A percentile compares a stretch with the other conserved stretches of the same genome.
phyloP scores from a whole-genome alignment of 1,140 invertebrate species.

The Heliothis subflexa region DNA sequence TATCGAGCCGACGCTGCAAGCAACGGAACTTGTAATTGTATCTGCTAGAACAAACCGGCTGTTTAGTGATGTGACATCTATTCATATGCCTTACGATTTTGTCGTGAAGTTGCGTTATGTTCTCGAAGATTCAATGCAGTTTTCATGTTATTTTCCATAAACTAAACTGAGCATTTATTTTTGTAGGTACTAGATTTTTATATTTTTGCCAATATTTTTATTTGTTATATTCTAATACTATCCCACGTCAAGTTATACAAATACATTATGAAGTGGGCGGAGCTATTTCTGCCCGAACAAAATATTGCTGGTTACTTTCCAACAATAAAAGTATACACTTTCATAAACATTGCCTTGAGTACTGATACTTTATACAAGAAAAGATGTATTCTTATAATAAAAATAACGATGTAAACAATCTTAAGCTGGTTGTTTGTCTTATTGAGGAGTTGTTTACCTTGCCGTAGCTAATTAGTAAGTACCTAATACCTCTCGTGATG shows the following conservation, averaged over 20 bases:
- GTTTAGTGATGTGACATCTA: slow-evolving; percentile 42
- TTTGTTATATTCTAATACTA: too few species aligned
- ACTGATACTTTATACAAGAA: not conserved
- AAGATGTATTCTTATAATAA: not conserved
- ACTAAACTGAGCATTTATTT: too few species aligned
- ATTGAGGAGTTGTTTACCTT: slow-evolving; percentile 17
- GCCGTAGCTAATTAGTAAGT: slow-evolving; percentile 25
- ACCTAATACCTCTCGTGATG: not conserved
- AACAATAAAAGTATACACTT: not conserved
- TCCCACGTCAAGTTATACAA: too few species aligned
- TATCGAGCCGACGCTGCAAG: slow-evolving; percentile 52
- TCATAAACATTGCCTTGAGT: not conserved
- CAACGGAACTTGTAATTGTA: slow-evolving; percentile 58
- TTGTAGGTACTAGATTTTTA: too few species aligned
- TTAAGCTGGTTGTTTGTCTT: slow-evolving; percentile 18
- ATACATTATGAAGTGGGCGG: too few species aligned
- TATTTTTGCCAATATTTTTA: too few species aligned
- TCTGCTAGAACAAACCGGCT: slow-evolving; percentile 49
- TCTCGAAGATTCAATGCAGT: not conserved
- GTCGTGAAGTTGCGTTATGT: not conserved
- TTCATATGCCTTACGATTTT: not conserved
- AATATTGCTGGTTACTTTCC: too few species aligned
- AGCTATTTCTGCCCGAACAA: too few species aligned
- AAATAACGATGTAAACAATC: slow-evolving; percentile 25
- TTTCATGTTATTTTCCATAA: too few species aligned